phyloP scores from a whole-genome alignment of 2,113 vertebrate species.

The Corapipo altera region DNA sequence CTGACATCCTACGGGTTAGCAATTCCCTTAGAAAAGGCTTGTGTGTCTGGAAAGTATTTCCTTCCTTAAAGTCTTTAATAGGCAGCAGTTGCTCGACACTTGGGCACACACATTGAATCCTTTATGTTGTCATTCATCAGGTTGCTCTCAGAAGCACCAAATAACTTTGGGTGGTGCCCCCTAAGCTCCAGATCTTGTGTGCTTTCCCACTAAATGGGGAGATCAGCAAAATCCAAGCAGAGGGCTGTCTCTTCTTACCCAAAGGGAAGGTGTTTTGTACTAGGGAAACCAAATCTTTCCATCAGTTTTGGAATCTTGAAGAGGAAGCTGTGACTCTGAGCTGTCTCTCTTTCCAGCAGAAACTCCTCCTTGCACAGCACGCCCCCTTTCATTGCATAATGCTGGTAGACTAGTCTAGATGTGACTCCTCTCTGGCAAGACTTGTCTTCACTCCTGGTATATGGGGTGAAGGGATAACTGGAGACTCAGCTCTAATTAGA shows the following conservation, averaged over 20 bases:
- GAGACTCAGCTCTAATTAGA: neutral
- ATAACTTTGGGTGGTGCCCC: neutral
- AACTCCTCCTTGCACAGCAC: neutral
- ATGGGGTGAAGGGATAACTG: neutral
- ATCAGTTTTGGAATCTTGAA: neutral
- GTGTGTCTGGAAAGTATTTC: slow-evolving; percentile 36
- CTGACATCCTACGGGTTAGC: neutral
- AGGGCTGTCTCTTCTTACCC: neutral
- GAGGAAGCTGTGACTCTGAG: slow-evolving; percentile 28
- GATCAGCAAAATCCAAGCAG: neutral
- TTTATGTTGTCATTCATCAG: neutral
- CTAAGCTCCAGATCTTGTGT: neutral
- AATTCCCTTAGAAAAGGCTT: neutral
- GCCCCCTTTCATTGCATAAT: neutral
- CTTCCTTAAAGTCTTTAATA: neutral
- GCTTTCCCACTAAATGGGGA: neutral
- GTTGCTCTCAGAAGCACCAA: neutral
- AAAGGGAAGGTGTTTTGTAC: neutral
- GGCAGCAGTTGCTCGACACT: neutral
- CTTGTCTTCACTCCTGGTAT: neutral
- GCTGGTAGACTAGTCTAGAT: slow-evolving; percentile 37
- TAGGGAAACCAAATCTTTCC: neutral
- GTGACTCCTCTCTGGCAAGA: neutral
- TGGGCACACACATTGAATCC: neutral
- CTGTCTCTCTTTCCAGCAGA: neutral